Conservation (phyloP, 53 echinoderm and acorn worm species). For the Apostichopus leukothele region DNA sequence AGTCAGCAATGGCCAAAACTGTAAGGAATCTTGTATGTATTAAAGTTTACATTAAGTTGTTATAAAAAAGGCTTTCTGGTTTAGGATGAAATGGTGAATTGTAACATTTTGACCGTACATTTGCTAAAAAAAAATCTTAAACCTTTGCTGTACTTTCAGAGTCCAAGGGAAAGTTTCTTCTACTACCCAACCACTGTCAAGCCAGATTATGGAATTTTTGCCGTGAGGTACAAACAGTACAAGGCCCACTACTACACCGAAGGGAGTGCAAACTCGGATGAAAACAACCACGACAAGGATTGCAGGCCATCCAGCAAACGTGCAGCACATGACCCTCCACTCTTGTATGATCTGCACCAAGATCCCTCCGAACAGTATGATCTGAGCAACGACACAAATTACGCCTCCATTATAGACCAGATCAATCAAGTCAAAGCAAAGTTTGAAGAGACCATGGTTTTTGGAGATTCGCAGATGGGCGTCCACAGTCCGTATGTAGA, state of each 20-base stretch:
- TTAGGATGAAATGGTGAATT: too few relatives aligned
- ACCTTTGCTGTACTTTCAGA: conserved; percentile 52
- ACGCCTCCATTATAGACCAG: conserved; percentile 51
- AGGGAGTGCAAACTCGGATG: conserved; percentile 61
- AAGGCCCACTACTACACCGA: conserved; percentile 95
- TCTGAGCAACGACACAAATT: conserved; percentile 57
- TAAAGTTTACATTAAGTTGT: too few relatives aligned
- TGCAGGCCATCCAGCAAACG: conserved; percentile 67
- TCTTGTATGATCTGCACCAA: conserved; percentile 77
- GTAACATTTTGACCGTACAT: too few relatives aligned
- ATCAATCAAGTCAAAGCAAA: conserved; percentile 57
- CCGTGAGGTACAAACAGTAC: conserved; percentile 89
- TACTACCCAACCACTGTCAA: conserved; percentile 69
- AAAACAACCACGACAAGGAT: conserved; percentile 71
- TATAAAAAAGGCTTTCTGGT: too few relatives aligned
- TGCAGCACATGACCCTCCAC: conserved; percentile 71
- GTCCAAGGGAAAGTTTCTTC: conserved; percentile 75
- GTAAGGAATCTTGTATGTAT: too few relatives aligned
- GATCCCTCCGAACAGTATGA: conserved; percentile 88
- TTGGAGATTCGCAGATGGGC: conserved; percentile 60
- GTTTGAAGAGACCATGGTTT: conserved; percentile 73
- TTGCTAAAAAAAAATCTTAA: too few relatives aligned
- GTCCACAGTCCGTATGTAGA: conserved; percentile 62
- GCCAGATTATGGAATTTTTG: conserved; percentile 77
- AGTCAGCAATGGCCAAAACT: too few relatives aligned